Percentiles rank a stretch among this genome's conserved stretches.
These are phyloP conservation scores for Platygyra sinensis DNA, from an alignment of 64 coral and sea anemone species.

Conservation along the genomic window DNA sequence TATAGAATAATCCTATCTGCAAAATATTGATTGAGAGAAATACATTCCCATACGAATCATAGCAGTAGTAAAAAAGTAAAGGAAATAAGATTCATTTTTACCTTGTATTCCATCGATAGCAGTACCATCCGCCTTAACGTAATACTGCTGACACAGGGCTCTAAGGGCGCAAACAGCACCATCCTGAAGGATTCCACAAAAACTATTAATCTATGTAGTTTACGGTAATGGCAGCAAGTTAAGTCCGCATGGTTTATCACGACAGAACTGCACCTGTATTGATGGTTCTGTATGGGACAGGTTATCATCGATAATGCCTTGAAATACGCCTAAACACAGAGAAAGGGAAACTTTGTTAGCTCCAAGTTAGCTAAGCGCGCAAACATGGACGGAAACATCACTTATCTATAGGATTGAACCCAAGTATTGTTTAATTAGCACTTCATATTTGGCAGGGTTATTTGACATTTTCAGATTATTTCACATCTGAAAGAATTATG, in stretches of 20 bases:
- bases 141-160: conserved; percentile 71
- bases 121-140: conserved; percentile 55
- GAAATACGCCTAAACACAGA: neutral
- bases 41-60: neutral
- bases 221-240: neutral
- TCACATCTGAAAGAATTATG: too few species aligned
- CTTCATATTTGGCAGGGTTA: too few species aligned
- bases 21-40: neutral
- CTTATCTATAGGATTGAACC: too few species aligned
- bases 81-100: neutral
- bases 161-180: conserved; percentile 80
- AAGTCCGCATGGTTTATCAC: too few species aligned
- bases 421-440: too few species aligned
- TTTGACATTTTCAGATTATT: too few species aligned
- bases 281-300: conserved; percentile 78
- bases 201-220: neutral
- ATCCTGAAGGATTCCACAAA: conserved; percentile 46
- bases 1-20: conserved; percentile 72
- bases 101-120: conserved; percentile 78
- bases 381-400: too few species aligned
- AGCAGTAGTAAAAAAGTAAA: neutral
- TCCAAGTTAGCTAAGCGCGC: too few species aligned
- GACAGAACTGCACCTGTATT: conserved; percentile 71
- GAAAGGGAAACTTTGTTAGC: neutral
- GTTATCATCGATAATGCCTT: conserved; percentile 73